Base-by-base conservation (phyloP, 2,888 invertebrate genomes). In the Spodoptera littoralis region DNA sequence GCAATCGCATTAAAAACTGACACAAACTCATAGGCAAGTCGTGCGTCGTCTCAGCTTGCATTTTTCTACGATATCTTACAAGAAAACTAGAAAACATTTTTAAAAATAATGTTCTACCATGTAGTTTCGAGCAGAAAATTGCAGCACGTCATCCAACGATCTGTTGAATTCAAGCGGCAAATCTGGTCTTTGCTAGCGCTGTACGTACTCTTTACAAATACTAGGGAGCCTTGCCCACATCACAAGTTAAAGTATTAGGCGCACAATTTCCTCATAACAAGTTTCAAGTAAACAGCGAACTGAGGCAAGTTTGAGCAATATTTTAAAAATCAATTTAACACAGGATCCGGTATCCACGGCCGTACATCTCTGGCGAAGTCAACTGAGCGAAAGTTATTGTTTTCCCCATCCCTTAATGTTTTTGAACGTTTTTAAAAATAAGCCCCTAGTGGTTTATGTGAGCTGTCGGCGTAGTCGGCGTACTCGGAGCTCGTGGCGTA, bases 331-430 rank as follows among this genome's bases (percentile, higher is more conserved):
- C 77, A 77, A 79, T 77, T 77, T 77, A 69, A 66, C 71, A n/a
- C 71, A 30, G 73, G 57, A 50, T 70, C 73, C 65, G 42, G 41
- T 30, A 42, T 51, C 51, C 51, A 3, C 36, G 69, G 61, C 56
- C 70, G 75, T 78, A 63, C 65, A 70, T 73, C 72, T 72, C 73
- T 56, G 52, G 68, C 55, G 66, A 67, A 72, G 76, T 70, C 77
- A 80, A 72, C 73, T 73, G 76, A 77, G 70, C 60, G 82, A 70
- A 82, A 82, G 75, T 81, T 81, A 82, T 77, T 82, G 81, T 81
- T 72, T 45, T 42, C 54, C 65, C 60, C 59, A 48, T 54, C 57
- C 48, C 65, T 56, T 77, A 77, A 77, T 77, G 80, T 79, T 49
- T 79, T 79, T 73, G 61, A 71, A 59, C 71, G 68, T 65, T 77